A percentile compares a stretch with the other conserved stretches of the same genome.
Conservation (phyloP, 2,113 vertebrate genomes). For the Catharus minimus region DNA sequence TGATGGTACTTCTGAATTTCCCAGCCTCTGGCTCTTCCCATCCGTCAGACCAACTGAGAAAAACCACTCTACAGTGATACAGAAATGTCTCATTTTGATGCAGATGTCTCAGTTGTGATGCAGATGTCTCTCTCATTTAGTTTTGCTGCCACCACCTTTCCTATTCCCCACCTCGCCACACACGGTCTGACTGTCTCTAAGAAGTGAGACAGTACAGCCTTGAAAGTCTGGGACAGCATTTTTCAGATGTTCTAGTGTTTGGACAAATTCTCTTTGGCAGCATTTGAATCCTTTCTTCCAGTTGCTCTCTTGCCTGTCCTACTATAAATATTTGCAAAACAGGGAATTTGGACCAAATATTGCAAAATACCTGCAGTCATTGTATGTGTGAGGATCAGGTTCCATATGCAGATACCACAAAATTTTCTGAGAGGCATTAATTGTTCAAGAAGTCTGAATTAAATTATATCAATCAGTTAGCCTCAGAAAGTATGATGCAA, state of each 20-base stretch:
- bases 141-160: not conserved
- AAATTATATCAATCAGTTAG: not conserved
- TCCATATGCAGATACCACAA: not conserved
- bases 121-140: not conserved
- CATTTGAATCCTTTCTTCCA: not conserved
- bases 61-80: not conserved
- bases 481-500: not conserved
- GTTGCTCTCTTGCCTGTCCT: not conserved
- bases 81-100: fast-evolving
- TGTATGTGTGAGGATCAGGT: not conserved
- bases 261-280: not conserved
- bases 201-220: not conserved
- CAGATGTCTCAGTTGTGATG: fast-evolving
- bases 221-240: not conserved
- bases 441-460: not conserved
- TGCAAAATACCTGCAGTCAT: not conserved
- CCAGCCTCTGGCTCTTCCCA: not conserved
- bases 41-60: not conserved
- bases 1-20: not conserved
- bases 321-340: not conserved
- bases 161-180: not conserved
- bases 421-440: not conserved
- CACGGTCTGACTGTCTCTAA: not conserved
- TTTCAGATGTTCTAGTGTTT: not conserved
- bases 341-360: not conserved